A percentile compares a stretch with the other conserved stretches of the same genome.
Evolutionary conservation across 2,797 vertebrate genomes (phyloP).

Genomic region (Ctenopoma kingsleyae): DNA sequence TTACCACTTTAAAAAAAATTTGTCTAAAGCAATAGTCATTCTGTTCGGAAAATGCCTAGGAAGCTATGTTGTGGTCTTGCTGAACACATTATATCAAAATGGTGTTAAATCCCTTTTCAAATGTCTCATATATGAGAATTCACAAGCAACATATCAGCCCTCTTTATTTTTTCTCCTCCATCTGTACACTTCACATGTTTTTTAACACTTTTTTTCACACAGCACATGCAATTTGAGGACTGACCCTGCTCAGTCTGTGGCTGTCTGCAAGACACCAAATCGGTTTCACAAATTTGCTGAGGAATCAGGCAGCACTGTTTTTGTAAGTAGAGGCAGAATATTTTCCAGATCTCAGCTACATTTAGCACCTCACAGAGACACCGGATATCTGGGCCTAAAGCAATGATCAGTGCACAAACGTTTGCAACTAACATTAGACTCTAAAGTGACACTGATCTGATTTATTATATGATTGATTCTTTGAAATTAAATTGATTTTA

Average conservation of each 20-base stretch:
- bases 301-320: slow-evolving; percentile 40
- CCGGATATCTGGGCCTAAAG: slow-evolving; percentile 18
- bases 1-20: slow-evolving; percentile 16
- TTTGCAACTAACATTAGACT: neutral
- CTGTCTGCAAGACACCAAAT: slow-evolving; percentile 54
- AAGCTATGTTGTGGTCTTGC: slow-evolving; percentile 12
- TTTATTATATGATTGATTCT: slow-evolving; percentile 3
- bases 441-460: neutral
- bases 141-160: slow-evolving; percentile 17
- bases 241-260: slow-evolving; percentile 46
- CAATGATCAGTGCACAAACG: neutral
- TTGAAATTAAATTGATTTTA: neutral
- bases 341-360: slow-evolving; percentile 54
- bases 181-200: slow-evolving; percentile 33
- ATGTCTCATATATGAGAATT: slow-evolving; percentile 24
- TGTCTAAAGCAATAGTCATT: slow-evolving; percentile 20
- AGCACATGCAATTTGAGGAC: slow-evolving; percentile 36
- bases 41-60: slow-evolving; percentile 12
- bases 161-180: slow-evolving; percentile 32
- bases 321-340: slow-evolving; percentile 40
- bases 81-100: slow-evolving; percentile 16
- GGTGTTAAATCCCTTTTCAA: slow-evolving; percentile 23
- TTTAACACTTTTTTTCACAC: no score
- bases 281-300: slow-evolving; percentile 48
- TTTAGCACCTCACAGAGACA: slow-evolving; percentile 36